Percentiles rank a stretch among this genome's conserved stretches.
Conservation (phyloP, 2,888 invertebrate genomes). For the Ethmia dodecea region DNA sequence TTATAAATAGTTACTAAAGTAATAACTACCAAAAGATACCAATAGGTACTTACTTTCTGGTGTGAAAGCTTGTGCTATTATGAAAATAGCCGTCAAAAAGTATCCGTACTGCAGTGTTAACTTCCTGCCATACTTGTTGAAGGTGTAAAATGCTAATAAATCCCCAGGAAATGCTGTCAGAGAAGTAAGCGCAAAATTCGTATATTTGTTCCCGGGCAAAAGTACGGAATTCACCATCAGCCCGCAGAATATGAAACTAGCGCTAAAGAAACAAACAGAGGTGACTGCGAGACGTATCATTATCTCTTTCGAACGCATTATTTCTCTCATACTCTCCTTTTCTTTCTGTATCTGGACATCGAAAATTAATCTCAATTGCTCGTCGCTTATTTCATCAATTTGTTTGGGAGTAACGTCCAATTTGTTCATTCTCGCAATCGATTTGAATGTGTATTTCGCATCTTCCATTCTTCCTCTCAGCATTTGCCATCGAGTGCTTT, state of each 20-base stretch:
- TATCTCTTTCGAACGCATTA: conserved; percentile 49
- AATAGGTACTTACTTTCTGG: conserved; percentile 44
- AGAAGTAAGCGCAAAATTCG: conserved; percentile 49
- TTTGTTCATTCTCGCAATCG: conserved; percentile 42
- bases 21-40: not conserved
- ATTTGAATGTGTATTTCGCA: conserved; percentile 43
- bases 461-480: conserved; percentile 42
- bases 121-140: conserved; percentile 49
- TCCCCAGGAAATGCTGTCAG: conserved; percentile 57
- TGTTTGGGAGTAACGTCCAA: conserved; percentile 35
- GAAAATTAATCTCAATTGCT: conserved; percentile 40
- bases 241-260: conserved; percentile 58
- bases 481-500: conserved; percentile 59
- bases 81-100: conserved; percentile 38
- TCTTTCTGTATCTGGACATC: conserved; percentile 45
- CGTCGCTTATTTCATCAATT: conserved; percentile 38
- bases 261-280: conserved; percentile 51
- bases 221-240: conserved; percentile 47
- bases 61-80: conserved; percentile 43
- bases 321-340: conserved; percentile 44
- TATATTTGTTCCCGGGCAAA: conserved; percentile 57
- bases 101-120: conserved; percentile 49
- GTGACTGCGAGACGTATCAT: conserved; percentile 46
- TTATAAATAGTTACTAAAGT: not conserved
- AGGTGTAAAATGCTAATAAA: conserved; percentile 41